Evolutionary conservation across 2,113 vertebrate species (phyloP).

Genomic region (Tragelaphus imberbis): DNA sequence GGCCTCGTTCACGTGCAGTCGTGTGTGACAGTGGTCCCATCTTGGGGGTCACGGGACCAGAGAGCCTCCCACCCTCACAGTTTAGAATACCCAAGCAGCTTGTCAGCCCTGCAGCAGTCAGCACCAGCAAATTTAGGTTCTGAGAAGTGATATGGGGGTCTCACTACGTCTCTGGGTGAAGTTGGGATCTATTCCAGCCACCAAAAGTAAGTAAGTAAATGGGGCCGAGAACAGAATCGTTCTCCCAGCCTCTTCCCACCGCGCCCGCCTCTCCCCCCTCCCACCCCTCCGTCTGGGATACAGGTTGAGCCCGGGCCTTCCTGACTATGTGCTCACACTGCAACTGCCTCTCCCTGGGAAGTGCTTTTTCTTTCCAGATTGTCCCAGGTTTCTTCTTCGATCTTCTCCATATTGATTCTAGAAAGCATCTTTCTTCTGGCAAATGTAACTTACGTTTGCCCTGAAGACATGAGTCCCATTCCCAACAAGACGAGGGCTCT

Average conservation of each 20-base stretch:
- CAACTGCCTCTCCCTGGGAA: not conserved
- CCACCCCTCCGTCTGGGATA: accelerated
- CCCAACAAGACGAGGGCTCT: not conserved
- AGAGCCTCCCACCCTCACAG: not conserved
- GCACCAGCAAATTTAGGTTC: not conserved
- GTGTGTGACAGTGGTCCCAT: not conserved
- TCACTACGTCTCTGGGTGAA: not conserved
- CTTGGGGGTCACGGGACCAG: not conserved
- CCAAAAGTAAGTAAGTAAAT: not conserved
- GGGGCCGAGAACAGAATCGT: not conserved
- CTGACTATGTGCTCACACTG: not conserved
- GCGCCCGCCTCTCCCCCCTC: not conserved
- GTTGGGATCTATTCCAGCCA: not conserved
- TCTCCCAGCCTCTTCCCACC: no score
- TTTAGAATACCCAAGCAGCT: not conserved
- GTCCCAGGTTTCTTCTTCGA: not conserved
- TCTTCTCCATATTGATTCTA: not conserved
- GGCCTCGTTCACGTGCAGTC: no score
- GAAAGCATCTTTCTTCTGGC: not conserved
- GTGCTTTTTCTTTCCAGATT: not conserved
- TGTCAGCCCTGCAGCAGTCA: not conserved
- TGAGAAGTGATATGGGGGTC: not conserved
- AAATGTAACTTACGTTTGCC: not conserved
- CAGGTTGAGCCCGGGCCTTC: not conserved
- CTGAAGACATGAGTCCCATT: not conserved